Conservation (phyloP, 2,113 vertebrate species). For the Ceyx margarethae region DNA sequence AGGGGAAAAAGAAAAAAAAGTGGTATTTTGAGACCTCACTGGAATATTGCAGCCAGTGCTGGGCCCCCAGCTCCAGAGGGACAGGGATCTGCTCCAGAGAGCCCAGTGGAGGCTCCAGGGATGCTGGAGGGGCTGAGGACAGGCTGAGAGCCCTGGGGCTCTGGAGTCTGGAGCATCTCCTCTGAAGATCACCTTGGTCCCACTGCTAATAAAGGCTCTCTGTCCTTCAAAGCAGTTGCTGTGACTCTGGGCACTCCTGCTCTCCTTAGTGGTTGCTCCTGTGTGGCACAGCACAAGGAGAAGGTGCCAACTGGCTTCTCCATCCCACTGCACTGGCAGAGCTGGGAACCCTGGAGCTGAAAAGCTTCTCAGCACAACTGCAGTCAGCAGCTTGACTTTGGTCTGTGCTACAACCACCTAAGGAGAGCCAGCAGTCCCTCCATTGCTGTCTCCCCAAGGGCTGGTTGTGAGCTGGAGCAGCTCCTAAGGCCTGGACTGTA, state of each 20-base stretch:
- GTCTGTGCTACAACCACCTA: not conserved
- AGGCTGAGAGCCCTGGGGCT: no score
- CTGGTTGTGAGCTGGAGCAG: not conserved
- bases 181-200: not conserved
- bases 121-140: no score
- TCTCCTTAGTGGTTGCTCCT: not conserved
- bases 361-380: not conserved
- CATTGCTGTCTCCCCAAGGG: not conserved
- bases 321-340: not conserved
- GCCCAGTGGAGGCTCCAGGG: no score
- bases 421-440: not conserved
- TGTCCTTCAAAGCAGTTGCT: not conserved
- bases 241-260: not conserved
- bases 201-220: not conserved
- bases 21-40: not conserved
- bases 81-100: no score
- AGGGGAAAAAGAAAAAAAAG: not conserved
- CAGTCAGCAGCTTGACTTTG: not conserved
- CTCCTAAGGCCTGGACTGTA: not conserved
- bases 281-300: not conserved
- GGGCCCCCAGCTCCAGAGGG: no score
- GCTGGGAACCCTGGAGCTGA: not conserved
- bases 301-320: not conserved
- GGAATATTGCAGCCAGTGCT: no score
- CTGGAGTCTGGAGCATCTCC: not conserved